These are phyloP conservation scores for Sepiola atlantica DNA, from an alignment of 2,888 invertebrate species.

Conservation along the genomic window DNA sequence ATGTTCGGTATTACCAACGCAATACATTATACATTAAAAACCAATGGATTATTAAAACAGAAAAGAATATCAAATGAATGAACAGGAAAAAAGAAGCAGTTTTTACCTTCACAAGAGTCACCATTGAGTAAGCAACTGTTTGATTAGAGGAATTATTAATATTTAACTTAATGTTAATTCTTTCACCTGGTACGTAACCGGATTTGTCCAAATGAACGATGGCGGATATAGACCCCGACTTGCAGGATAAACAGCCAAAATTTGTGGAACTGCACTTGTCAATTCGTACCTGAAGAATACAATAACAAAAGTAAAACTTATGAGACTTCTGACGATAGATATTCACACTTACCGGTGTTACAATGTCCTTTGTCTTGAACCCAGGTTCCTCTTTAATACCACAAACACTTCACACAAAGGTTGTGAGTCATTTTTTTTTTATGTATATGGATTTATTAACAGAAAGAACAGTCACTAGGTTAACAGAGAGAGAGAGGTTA, in stretches of 20 bases:
- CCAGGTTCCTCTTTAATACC: too few species aligned
- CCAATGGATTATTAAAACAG: neutral
- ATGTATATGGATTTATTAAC: too few species aligned
- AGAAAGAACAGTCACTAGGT: too few species aligned
- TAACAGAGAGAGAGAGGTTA: too few species aligned
- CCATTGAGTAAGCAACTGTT: neutral
- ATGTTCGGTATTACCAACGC: too few species aligned
- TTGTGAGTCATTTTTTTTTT: too few species aligned
- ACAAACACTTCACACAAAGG: too few species aligned
- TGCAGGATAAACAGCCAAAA: neutral
- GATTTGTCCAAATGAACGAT: neutral
- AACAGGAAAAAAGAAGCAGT: neutral
- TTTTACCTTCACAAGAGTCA: neutral
- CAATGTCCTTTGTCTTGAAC: too few species aligned
- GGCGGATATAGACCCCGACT: neutral
- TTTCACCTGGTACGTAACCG: neutral
- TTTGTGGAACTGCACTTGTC: neutral
- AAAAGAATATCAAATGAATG: neutral
- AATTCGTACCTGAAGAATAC: neutral
- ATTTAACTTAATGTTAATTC: neutral
- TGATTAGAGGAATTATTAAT: neutral
- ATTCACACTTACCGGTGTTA: too few species aligned
- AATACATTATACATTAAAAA: too few species aligned
- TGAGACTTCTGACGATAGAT: too few species aligned
- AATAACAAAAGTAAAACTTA: neutral